Percentiles rank a stretch among this genome's conserved stretches.
Evolutionary conservation across 2,888 invertebrate genomes (phyloP).

Genomic region (Lasioglossum oenotherae): DNA sequence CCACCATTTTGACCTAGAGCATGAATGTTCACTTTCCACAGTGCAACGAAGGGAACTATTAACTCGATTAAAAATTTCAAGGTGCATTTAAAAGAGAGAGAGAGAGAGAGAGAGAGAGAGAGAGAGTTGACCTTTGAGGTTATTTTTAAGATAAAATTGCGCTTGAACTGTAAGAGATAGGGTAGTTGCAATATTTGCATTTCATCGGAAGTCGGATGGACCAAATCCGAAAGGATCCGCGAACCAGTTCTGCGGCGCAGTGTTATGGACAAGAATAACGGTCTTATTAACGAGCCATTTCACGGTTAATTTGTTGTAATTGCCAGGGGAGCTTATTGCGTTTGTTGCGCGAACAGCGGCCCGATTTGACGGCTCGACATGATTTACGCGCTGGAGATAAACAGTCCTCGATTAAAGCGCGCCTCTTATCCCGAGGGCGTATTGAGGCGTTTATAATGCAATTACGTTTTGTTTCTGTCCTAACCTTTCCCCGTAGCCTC

Average conservation of each 20-base stretch:
- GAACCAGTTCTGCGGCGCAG: neutral
- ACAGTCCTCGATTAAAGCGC: constrained; percentile 54
- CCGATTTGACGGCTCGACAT: constrained; percentile 45
- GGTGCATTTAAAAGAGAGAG: neutral
- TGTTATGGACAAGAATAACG: constrained; percentile 25
- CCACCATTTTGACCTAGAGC: neutral
- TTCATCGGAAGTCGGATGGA: neutral
- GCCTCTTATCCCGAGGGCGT: constrained; percentile 36
- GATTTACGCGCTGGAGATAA: constrained; percentile 53
- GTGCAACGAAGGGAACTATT: neutral
- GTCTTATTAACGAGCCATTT: constrained; percentile 55
- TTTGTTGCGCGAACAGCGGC: constrained; percentile 44
- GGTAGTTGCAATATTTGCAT: neutral
- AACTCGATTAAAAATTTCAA: neutral
- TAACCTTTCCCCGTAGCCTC: constrained; percentile 38
- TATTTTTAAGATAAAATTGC: neutral
- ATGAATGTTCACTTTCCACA: neutral
- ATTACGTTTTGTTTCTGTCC: constrained; percentile 43
- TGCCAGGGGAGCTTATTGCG: constrained; percentile 38
- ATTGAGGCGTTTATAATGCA: constrained; percentile 53
- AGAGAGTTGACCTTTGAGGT: neutral
- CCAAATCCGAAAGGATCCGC: neutral
- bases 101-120: too few species aligned
- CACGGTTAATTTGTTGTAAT: constrained; percentile 56
- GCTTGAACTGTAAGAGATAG: neutral